Evolutionary conservation across 2,888 invertebrate genomes (phyloP), one percentile per base, ranked within the genome.

Genomic region (Yponomeuta sedellus): DNA sequence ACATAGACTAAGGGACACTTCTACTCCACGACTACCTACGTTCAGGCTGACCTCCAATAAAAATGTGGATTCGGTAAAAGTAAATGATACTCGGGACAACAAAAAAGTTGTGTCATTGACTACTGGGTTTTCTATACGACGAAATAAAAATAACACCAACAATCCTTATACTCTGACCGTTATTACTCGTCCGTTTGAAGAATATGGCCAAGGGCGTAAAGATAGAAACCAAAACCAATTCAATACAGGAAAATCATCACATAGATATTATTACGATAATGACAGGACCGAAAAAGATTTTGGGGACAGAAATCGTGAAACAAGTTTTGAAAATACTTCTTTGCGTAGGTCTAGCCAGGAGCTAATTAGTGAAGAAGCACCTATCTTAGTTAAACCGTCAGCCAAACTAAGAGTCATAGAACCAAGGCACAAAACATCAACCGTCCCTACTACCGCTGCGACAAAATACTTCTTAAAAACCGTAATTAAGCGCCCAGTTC

Each of bases 101-200:
- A 88, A 85, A 80, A 87, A 85, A 71, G 73, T 76, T 70, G 75
- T 86, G 70, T 88, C 91, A 71, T 75, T 91, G 79, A 88, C 92
- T 70, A 85, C 91, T 68, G 92, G 92, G 70, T 92, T 92, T 79
- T 89, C 91, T 57, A 86, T 92, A 68, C 80, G 91, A 68, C 79
- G 86, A 69, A 85, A 91, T 74, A 66, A 73, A 68, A 85, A 87
- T 73, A 86, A 86, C 74, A 77, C 82, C 70, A 82, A 86, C 75
- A 88, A 85, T 73, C 85, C 86, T 61, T 91, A 91, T 73, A 90
- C 89, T 10, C 77, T 90, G 74, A 91, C 89, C 52, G 80, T 89
- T 69, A 75, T 87, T 73, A 81, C 86, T n/a, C 77, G 86, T 65
- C 86, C 90, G 19, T 77, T 81, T 67, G 82, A 85, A 68, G 82